Percentiles rank a stretch among this genome's conserved stretches.
phyloP scores from a whole-genome alignment of 2,113 vertebrate species.

The Sinosuthora webbiana region DNA sequence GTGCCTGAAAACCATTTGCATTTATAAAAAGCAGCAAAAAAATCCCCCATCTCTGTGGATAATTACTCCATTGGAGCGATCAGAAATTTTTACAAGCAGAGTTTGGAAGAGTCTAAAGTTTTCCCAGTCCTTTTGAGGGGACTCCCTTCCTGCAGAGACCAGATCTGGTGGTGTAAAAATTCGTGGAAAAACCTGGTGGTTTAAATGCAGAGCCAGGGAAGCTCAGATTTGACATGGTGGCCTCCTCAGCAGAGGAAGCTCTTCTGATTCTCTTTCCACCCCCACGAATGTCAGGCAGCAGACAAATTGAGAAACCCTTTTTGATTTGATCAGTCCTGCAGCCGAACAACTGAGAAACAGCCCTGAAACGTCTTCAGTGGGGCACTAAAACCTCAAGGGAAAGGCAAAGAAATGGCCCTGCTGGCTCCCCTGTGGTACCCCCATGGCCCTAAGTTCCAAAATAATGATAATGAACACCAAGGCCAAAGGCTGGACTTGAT shows the following conservation, averaged over 20 bases:
- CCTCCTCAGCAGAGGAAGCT: not conserved
- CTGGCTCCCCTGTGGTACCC: not conserved
- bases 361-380: fast-evolving
- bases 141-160: not conserved
- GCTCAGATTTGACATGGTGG: not conserved
- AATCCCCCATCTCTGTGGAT: not conserved
- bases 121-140: not conserved
- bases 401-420: not conserved
- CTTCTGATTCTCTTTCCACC: not conserved
- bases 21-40: not conserved
- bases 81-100: not conserved
- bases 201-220: not conserved
- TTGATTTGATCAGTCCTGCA: not conserved
- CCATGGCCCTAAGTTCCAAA: not conserved
- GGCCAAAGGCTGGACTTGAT: not conserved
- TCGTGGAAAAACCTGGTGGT: not conserved
- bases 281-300: not conserved
- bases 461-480: not conserved
- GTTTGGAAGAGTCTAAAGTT: not conserved
- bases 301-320: not conserved
- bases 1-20: not conserved
- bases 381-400: not conserved
- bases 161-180: not conserved
- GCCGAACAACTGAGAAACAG: not conserved
- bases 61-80: not conserved